These are phyloP conservation scores for Oreochromis spilurus DNA, from an alignment of 2,113 vertebrate genomes.

Conservation along the genomic window DNA sequence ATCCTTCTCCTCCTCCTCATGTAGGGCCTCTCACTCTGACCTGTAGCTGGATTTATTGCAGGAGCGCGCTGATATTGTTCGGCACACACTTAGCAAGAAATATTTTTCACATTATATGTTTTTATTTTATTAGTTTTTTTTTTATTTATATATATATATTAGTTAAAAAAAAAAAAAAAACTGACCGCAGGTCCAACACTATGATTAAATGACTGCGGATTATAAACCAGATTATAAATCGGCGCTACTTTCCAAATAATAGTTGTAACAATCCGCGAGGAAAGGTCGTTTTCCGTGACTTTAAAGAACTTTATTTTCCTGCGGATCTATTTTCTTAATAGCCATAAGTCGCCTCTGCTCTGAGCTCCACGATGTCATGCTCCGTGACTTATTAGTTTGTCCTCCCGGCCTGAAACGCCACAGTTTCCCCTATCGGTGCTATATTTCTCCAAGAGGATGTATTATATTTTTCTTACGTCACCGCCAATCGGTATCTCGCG, in stretches of 20 bases:
- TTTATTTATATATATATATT: neutral
- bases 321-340: neutral
- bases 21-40: conserved; percentile 7
- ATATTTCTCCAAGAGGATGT: conserved; percentile 43
- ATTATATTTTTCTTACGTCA: conserved; percentile 32
- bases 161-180: neutral
- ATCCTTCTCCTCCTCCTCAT: neutral
- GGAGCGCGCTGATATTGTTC: neutral
- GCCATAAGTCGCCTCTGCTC: neutral
- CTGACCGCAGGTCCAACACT: neutral
- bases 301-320: neutral
- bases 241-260: neutral
- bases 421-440: neutral
- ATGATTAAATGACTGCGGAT: neutral
- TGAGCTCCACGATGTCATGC: conserved; percentile 1
- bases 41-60: neutral
- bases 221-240: neutral
- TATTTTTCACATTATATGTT: neutral
- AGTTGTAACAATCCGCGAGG: neutral
- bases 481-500: neutral
- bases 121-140: neutral
- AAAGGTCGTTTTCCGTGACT: neutral
- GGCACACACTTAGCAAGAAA: neutral
- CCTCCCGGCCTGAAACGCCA: neutral
- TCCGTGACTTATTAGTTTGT: neutral